Evolutionary conservation across 2,888 invertebrate species (phyloP).

Genomic region (Beris chalybata): DNA sequence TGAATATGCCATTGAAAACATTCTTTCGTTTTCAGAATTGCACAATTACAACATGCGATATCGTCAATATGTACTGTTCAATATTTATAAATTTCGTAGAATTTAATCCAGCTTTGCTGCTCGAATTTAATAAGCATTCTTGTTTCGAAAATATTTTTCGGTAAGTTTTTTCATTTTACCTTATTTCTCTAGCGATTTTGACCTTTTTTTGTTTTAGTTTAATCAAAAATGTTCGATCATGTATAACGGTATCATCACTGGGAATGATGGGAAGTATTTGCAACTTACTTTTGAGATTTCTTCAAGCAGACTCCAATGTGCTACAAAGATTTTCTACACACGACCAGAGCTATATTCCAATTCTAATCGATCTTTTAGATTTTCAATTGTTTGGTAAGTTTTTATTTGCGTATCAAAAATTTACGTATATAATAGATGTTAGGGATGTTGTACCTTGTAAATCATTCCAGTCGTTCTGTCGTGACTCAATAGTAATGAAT

Average conservation of each 20-base stretch:
- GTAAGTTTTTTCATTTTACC: slow-evolving; percentile 18
- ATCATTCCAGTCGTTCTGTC: too few relatives aligned
- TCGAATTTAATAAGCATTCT: slow-evolving; percentile 24
- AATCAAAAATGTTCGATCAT: slow-evolving; percentile 30
- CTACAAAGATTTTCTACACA: slow-evolving; percentile 49
- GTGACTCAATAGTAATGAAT: too few relatives aligned
- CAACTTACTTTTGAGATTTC: slow-evolving; percentile 47
- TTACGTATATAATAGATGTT: not conserved
- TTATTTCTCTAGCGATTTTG: slow-evolving; percentile 6
- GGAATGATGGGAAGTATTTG: slow-evolving; percentile 49
- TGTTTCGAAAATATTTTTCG: slow-evolving; percentile 29
- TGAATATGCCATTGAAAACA: too few relatives aligned
- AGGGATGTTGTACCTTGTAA: too few relatives aligned
- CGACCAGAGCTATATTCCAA: slow-evolving; percentile 43
- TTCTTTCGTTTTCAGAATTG: slow-evolving; percentile 6
- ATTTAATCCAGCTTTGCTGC: slow-evolving; percentile 20
- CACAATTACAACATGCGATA: slow-evolving; percentile 35
- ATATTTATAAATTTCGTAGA: slow-evolving; percentile 37
- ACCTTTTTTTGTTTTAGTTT: slow-evolving; percentile 29
- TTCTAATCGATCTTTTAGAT: slow-evolving; percentile 36
- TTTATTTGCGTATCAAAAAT: not conserved
- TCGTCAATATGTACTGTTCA: slow-evolving; percentile 37
- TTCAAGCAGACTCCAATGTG: slow-evolving; percentile 43
- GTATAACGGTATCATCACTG: slow-evolving; percentile 31
- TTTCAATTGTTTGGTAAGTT: slow-evolving; percentile 35